Evolutionary conservation across 1,140 invertebrate species (phyloP), one percentile per base, ranked within the genome.

Genomic region (Zaprionus davidi): DNA sequence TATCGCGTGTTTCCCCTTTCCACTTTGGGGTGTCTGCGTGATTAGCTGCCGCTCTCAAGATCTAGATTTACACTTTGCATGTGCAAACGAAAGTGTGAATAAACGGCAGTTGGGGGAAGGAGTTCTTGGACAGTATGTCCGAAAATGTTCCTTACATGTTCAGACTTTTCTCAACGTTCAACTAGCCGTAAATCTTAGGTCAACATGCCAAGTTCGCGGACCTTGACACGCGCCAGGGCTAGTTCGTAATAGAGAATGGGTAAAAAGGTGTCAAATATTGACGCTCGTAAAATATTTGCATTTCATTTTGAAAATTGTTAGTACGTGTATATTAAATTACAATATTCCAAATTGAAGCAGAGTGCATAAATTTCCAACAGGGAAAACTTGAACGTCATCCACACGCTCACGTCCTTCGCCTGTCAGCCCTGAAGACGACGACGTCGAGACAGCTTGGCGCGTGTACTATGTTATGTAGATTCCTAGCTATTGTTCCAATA

Each of bases 321-420:
- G 60, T 58, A 68, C 26, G 24, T 68, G 38, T 44, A 59, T 71
- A 71, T 76, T 66, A 59, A 66, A 66, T 76, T 66, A 66, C 73
- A 55, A 60, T 72, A 76, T 72, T 69, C 41, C 17, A 22, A 53
- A 60, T 38, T 36, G 7, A 22, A 60, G 64, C 55, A 34, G 68
- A 20, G 24, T 64, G 68, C 51, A 56, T 26, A 7, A 55, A 63
- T 62, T 41, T 12, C 44, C 20, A 15, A 17, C 71, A 26, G 13
- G 13, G 13, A 15, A 36, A 57, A n/a, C 56, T 44, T 31, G 4
- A 46, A 56, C 46, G 67, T 46, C 53, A 58, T 22, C 13, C 63
- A n/a, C 24, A 17, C n/a, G 60, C 20, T 80, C 74, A 24, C 20
- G 84, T 46, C 83, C 83, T 87, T 88, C 63, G 55, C 28, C 59